Percentiles rank a stretch among this genome's conserved stretches.
phyloP scores from a whole-genome alignment of 2,113 vertebrate species.

The Labrus mixtus region DNA sequence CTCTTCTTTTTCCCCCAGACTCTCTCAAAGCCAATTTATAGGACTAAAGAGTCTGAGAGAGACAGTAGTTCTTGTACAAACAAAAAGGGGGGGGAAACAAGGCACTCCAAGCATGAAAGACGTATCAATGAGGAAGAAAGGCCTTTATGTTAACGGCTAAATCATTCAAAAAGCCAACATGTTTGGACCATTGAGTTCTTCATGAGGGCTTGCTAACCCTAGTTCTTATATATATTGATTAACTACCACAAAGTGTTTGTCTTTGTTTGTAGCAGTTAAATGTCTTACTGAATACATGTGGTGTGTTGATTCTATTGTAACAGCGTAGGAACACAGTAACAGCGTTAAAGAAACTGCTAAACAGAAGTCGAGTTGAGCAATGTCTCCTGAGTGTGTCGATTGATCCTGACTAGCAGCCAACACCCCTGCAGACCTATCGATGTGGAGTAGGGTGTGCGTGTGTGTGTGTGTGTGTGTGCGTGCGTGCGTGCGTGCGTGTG shows the following conservation, averaged over 20 bases:
- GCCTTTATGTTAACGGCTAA: no score
- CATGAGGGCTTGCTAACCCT: no score
- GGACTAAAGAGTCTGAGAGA: not conserved
- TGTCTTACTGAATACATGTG: not conserved
- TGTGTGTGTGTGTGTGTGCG: conserved; percentile 12
- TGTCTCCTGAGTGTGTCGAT: conserved; percentile 8
- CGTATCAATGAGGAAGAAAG: no score
- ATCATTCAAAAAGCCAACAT: no score
- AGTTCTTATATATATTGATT: not conserved
- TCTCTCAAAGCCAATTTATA: conserved; percentile 2
- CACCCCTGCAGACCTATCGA: not conserved
- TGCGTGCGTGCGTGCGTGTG: conserved; percentile 8
- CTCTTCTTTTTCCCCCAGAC: not conserved
- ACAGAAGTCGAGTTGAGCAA: not conserved
- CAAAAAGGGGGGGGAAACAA: no score
- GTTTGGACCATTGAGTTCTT: no score
- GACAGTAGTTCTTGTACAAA: not conserved
- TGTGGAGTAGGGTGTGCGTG: not conserved
- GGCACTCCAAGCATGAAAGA: no score
- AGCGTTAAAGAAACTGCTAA: not conserved
- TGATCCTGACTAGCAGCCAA: conserved; percentile 8
- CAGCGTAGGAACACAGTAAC: not conserved
- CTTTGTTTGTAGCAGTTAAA: not conserved
- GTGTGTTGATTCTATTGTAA: not conserved
- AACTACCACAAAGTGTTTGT: not conserved